Base-by-base conservation (phyloP, 2,113 vertebrate species). In the Corythornis cristatus region DNA sequence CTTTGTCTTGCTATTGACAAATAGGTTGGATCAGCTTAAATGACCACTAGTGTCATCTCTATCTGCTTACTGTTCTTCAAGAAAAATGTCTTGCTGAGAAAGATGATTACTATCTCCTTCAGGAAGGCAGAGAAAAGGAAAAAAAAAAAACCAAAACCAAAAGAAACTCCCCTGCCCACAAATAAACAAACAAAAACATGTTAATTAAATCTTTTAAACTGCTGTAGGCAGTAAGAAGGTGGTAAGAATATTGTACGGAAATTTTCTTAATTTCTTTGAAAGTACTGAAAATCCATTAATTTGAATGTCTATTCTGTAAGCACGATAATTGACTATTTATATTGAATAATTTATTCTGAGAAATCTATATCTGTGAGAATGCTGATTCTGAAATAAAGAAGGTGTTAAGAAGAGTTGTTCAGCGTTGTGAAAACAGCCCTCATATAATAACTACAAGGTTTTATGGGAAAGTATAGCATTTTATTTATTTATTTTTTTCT, bases 1-100 rank as follows among this genome's bases (percentile, higher is more conserved):
- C 57, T 26, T 80, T 90, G n/a, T 74, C 65, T 96, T 5, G 2
- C 40, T 93, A 74, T 86, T 96, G 90, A 95, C 56, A 96, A 95
- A 96, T 92, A 96, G 61, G 60, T 67, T 96, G 42, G 42, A 93
- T 96, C 45, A 61, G 48, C 90, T 88, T 95, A 91, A 96, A 90
- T 1, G 9, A 82, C 81, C 82, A 94, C 23, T 77, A 50, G 33
- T 96, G 67, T 95, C 65, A 92, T 95, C 60, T 92, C 61, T 94
- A 46, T 92, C 87, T 95, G 51, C 84, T 94, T 86, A 79, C 50
- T 94, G 18, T 88, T 96, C 58, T 95, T 96, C 60, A 90, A 84
- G 90, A 93, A 82, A 95, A 96, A 93, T 91, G 28, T 58, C 73
- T 93, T 93, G 45, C 87, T 93, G 54, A 90, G 85, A 95, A 92